These are phyloP conservation scores for Hylyphantes graminicola DNA, from an alignment of 1,140 invertebrate species.

Conservation along the genomic window DNA sequence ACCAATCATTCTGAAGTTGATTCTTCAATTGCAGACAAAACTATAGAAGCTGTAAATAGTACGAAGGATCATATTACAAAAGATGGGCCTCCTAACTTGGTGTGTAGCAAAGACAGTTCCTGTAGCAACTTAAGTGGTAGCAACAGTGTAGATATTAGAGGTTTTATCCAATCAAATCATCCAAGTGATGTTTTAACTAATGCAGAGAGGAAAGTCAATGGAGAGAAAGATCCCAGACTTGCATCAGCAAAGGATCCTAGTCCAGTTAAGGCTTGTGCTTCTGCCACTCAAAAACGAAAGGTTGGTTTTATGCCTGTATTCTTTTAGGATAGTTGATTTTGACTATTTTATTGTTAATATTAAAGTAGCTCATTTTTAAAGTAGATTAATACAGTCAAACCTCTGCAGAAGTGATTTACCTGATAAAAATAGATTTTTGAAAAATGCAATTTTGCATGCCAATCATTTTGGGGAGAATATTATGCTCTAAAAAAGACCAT, in stretches of 20 bases:
- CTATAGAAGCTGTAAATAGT: background rate
- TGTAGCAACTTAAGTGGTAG: conserved; percentile 9
- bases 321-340: too few relatives aligned
- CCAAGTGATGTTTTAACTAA: background rate
- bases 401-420: too few relatives aligned
- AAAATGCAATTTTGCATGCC: too few relatives aligned
- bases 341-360: too few relatives aligned
- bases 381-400: too few relatives aligned
- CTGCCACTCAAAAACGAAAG: conserved; percentile 49
- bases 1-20: background rate
- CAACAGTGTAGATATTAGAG: background rate
- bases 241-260: conserved; percentile 4
- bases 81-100: background rate
- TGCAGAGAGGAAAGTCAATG: background rate
- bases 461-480: too few relatives aligned
- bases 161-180: conserved; percentile 1
- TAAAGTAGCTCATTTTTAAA: too few relatives aligned
- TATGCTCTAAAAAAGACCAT: too few relatives aligned
- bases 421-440: too few relatives aligned
- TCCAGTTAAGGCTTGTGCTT: conserved; percentile 27
- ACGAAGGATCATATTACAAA: conserved; percentile 28
- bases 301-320: conserved; percentile 1
- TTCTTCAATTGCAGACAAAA: background rate
- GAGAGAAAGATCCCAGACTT: background rate
- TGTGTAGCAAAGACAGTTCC: conserved; percentile 13